These are phyloP conservation scores for Selenia dentaria DNA, from an alignment of 2,888 invertebrate genomes.

Conservation along the genomic window DNA sequence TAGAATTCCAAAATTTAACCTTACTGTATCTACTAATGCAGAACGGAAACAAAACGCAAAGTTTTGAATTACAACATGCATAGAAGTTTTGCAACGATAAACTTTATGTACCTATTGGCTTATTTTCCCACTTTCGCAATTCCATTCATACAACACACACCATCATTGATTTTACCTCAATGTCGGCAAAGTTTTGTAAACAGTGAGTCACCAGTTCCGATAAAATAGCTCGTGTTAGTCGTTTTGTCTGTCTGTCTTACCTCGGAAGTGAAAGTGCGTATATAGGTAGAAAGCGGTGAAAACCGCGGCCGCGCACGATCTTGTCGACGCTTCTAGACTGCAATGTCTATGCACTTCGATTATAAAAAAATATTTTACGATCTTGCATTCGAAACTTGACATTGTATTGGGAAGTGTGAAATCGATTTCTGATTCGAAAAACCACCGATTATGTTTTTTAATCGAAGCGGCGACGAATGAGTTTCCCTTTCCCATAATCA, in stretches of 20 bases:
- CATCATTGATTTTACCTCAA: slow-evolving; percentile 31
- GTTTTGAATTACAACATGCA: too few relatives aligned
- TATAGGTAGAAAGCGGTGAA: slow-evolving; percentile 60
- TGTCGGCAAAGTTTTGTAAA: slow-evolving; percentile 39
- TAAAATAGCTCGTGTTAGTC: slow-evolving; percentile 49
- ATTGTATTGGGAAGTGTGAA: slow-evolving; percentile 21
- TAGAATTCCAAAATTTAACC: too few relatives aligned
- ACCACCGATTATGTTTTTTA: background rate
- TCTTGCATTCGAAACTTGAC: slow-evolving; percentile 24
- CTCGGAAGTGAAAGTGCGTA: slow-evolving; percentile 66
- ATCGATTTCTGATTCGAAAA: slow-evolving; percentile 2
- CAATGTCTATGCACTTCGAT: slow-evolving; percentile 49
- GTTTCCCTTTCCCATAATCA: slow-evolving; percentile 6
- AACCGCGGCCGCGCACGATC: slow-evolving; percentile 49
- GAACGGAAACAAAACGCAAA: too few relatives aligned
- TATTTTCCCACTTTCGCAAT: slow-evolving; percentile 1
- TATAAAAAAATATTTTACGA: slow-evolving; percentile 26
- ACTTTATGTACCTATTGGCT: too few relatives aligned
- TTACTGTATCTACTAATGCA: too few relatives aligned
- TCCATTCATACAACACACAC: slow-evolving; percentile 1
- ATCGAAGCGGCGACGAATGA: slow-evolving; percentile 5
- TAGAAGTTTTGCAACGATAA: too few relatives aligned
- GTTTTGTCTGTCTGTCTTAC: slow-evolving; percentile 54
- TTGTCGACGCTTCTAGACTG: slow-evolving; percentile 49
- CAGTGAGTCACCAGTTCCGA: slow-evolving; percentile 54